phyloP scores from a whole-genome alignment of 2,888 invertebrate genomes.

The Nasonovia ribisnigri region DNA sequence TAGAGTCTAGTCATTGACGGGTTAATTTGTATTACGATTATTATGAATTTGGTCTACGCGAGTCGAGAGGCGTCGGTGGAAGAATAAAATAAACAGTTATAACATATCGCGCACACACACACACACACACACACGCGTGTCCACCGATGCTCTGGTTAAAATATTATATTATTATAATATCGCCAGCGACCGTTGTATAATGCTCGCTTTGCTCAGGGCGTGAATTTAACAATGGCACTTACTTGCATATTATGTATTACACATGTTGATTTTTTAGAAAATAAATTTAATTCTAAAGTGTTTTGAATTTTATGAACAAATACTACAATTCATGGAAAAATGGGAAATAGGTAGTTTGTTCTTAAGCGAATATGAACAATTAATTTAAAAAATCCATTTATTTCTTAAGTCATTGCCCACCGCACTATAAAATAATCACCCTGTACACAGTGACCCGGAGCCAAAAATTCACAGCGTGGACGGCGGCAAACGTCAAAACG shows the following conservation, averaged over 20 bases:
- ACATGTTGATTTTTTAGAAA: not conserved
- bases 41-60: not conserved
- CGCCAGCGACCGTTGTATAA: not conserved
- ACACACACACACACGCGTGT: not conserved
- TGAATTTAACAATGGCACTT: not conserved
- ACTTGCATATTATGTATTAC: not conserved
- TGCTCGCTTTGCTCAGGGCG: not conserved
- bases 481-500: not conserved
- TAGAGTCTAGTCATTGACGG: not conserved
- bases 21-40: not conserved
- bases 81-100: not conserved
- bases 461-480: not conserved
- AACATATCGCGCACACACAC: not conserved
- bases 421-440: not conserved
- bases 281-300: not conserved
- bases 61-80: not conserved
- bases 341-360: not conserved
- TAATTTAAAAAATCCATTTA: not conserved
- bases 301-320: not conserved
- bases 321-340: not conserved
- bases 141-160: not conserved
- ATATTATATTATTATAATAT: not conserved
- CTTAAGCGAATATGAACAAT: not conserved
- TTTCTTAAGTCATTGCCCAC: not conserved
- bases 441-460: not conserved